Evolutionary conservation across 2,113 vertebrate genomes (phyloP).

Genomic region (Pleuronectes platessa): DNA sequence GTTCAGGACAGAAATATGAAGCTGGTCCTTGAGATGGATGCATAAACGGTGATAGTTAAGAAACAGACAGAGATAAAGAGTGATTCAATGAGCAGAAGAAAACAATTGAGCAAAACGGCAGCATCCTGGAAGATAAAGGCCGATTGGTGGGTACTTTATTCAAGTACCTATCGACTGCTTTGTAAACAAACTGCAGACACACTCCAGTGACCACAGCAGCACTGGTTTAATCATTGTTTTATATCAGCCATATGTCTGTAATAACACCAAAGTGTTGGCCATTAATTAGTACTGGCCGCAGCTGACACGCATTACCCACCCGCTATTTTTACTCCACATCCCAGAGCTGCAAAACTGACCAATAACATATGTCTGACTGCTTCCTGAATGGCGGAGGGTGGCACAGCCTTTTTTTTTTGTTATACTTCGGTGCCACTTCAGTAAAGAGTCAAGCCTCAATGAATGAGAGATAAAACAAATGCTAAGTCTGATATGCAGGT

Average conservation of each 20-base stretch:
- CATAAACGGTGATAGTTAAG: neutral
- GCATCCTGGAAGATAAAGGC: constrained; percentile 21
- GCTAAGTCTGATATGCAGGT: constrained; percentile 40
- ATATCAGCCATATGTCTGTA: constrained; percentile 38
- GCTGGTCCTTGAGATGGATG: constrained; percentile 8
- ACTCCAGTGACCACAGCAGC: constrained; percentile 31
- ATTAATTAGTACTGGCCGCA: constrained; percentile 54
- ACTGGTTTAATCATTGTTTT: constrained; percentile 44
- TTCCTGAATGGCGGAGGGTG: constrained; percentile 8
- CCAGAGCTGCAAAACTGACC: constrained; percentile 27
- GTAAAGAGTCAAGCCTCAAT: constrained; percentile 7
- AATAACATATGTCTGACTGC: constrained; percentile 26
- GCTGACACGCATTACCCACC: constrained; percentile 50
- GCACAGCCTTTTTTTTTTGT: constrained; percentile 18
- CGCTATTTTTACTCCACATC: constrained; percentile 20
- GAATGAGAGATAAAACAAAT: constrained; percentile 57
- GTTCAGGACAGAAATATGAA: constrained; percentile 5
- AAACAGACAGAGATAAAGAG: neutral
- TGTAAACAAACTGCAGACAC: constrained; percentile 59
- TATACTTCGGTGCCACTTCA: constrained; percentile 15
- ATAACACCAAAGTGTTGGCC: constrained; percentile 40
- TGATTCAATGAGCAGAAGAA: constrained; percentile 30
- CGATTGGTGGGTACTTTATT: neutral
- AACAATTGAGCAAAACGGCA: constrained; percentile 22
- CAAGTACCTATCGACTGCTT: constrained; percentile 1